Percentiles rank a stretch among this genome's conserved stretches.
Conservation (phyloP, 2,888 invertebrate species). For the Pristionchus fissidentatus region DNA sequence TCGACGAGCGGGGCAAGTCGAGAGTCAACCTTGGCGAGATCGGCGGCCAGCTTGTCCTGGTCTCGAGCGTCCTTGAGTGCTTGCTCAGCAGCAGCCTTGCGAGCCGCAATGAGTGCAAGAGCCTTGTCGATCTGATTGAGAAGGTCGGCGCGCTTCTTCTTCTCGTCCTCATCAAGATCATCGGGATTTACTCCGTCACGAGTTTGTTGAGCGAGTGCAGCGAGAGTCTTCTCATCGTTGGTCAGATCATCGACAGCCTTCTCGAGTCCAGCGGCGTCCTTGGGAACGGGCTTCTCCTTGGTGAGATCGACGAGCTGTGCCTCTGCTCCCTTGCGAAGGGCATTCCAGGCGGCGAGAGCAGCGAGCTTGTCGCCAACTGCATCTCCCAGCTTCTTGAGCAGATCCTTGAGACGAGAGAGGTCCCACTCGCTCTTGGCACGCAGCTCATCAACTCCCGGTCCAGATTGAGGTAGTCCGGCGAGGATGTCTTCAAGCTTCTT, state of each 20-base stretch:
- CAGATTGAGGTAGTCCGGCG: slow-evolving; percentile 43
- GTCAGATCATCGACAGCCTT: slow-evolving; percentile 24
- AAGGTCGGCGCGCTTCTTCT: slow-evolving; percentile 4
- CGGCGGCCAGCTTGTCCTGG: slow-evolving; percentile 2
- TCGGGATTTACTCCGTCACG: slow-evolving; percentile 49
- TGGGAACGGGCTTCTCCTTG: slow-evolving; percentile 18
- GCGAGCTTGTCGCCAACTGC: slow-evolving; percentile 62
- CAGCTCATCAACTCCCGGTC: slow-evolving; percentile 57
- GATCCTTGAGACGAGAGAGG: slow-evolving; percentile 59
- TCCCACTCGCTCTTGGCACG: slow-evolving; percentile 59
- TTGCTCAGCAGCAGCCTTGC: slow-evolving; percentile 42
- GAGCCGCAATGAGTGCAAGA: neutral
- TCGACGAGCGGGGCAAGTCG: slow-evolving; percentile 57
- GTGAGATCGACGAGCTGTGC: slow-evolving; percentile 51
- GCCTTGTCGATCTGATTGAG: slow-evolving; percentile 43
- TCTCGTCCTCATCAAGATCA: slow-evolving; percentile 27
- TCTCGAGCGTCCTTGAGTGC: slow-evolving; percentile 48
- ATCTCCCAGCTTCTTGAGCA: slow-evolving; percentile 56
- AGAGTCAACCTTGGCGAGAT: slow-evolving; percentile 38
- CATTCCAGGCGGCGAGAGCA: slow-evolving; percentile 61
- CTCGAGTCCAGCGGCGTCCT: slow-evolving; percentile 41
- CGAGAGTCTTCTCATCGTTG: slow-evolving; percentile 33
- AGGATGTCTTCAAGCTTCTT: slow-evolving; percentile 57
- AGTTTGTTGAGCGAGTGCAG: neutral
- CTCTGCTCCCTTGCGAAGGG: slow-evolving; percentile 60